Evolutionary conservation across 2,113 vertebrate species (phyloP), one percentile per base, ranked within the genome.

Genomic region (Melanerpes formicivorus): DNA sequence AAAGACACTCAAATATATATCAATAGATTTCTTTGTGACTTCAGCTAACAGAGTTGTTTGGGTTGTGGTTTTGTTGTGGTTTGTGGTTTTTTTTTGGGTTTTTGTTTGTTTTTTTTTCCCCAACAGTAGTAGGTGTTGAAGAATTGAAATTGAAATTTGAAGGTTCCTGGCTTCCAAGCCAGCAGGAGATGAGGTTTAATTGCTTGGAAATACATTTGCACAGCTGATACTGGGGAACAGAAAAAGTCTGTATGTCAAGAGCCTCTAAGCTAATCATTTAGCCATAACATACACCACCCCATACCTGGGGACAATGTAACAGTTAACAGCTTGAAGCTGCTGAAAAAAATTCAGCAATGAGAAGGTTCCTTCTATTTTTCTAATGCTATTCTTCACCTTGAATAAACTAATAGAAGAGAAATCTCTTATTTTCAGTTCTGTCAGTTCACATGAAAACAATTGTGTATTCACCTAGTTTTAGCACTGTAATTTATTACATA

Each of bases 201-300:
- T 98, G 97, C 97, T 97, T 97, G 95, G 95, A 98, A 98, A 97
- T 97, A 96, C 90, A 97, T 98, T 97, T 97, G 97, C 97, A 97
- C 96, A 97, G 97, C 88, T 96, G 97, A 98, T 97, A 97, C 85
- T 79, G 92, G 93, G 93, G 84, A 98, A 95, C 96, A 91, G 94
- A 96, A 96, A 96, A 97, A 96, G 92, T 94, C 95, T 97, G 75
- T 95, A 93, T 97, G 97, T 98, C 97, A 98, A 96, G 95, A 97
- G 95, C 71, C 89, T 97, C 94, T 96, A 87, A 95, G 96, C 94
- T 97, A 97, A 97, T 97, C 97, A 97, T 96, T 97, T 97, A 98
- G 90, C 93, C 93, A 93, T 96, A 97, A 96, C 95, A 96, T 95
- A 92, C 77, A 90, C 92, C 95, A 95, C 95, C 95, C 56, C 88